A percentile compares a stretch with the other conserved stretches of the same genome.
Conservation (phyloP, 1,140 invertebrate genomes). For the Linepithema humile region DNA sequence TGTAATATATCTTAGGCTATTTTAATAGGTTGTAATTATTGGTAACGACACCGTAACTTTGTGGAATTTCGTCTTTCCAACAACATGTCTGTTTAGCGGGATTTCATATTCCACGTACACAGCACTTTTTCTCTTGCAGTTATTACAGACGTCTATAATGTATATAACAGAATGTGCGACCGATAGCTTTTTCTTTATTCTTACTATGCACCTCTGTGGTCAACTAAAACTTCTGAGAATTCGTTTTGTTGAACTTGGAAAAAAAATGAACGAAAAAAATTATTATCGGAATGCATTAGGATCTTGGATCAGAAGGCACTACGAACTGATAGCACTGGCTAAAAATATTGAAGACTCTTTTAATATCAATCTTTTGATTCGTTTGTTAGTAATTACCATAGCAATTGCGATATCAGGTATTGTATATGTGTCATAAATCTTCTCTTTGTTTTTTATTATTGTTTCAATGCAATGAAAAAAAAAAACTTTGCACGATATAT, state of each 20-base stretch:
- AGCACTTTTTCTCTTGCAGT: not conserved
- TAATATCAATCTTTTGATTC: conserved; percentile 38
- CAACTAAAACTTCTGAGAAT: conserved; percentile 54
- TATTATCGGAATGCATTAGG: not conserved
- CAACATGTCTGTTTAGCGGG: not conserved
- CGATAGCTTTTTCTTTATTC: conserved; percentile 63
- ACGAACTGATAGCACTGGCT: conserved; percentile 5
- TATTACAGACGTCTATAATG: not conserved
- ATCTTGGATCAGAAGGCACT: conserved; percentile 15
- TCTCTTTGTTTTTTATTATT: too few species aligned
- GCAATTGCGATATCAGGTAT: conserved; percentile 37
- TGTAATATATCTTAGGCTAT: not conserved
- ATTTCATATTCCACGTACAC: conserved; percentile 23
- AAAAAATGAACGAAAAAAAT: not conserved
- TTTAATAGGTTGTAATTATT: conserved; percentile 20
- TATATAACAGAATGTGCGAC: not conserved
- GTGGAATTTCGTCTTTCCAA: conserved; percentile 17
- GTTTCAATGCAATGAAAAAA: too few species aligned
- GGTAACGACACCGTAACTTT: not conserved
- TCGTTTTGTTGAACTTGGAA: conserved; percentile 8
- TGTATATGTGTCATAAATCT: too few species aligned
- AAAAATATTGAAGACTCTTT: conserved; percentile 27
- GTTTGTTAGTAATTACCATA: not conserved
- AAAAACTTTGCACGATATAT: too few species aligned
- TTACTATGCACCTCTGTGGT: conserved; percentile 57